These are phyloP conservation scores for Solenopsis fugax DNA, from an alignment of 1,140 invertebrate species.

Conservation along the genomic window DNA sequence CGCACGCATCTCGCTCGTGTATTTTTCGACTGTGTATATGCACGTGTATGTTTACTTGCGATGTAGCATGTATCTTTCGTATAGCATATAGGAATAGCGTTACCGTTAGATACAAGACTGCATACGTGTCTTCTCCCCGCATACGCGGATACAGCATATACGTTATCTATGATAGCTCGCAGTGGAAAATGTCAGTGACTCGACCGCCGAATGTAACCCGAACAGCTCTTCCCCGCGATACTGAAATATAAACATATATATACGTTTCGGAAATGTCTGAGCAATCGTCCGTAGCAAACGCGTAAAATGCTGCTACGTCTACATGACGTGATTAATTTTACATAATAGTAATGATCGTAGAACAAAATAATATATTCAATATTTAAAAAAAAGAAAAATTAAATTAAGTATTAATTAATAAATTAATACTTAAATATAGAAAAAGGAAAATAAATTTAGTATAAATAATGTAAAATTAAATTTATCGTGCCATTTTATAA, in stretches of 20 bases:
- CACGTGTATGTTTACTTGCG: conserved; percentile 48
- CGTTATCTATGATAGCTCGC: conserved; percentile 46
- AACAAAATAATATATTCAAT: neutral
- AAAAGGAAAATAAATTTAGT: no score
- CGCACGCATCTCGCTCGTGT: conserved; percentile 31
- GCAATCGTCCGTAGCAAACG: conserved; percentile 27
- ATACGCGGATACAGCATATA: conserved; percentile 47
- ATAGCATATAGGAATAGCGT: conserved; percentile 44
- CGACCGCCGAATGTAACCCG: conserved; percentile 40
- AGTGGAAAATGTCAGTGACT: conserved; percentile 55
- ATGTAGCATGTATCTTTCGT: conserved; percentile 44
- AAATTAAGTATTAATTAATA: neutral
- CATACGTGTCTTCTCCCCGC: conserved; percentile 39
- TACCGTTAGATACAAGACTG: conserved; percentile 53
- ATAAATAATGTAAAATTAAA: neutral
- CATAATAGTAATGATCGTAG: neutral
- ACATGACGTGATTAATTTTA: conserved; percentile 5
- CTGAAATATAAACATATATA: conserved; percentile 24
- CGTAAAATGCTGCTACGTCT: conserved; percentile 7
- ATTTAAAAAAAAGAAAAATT: neutral
- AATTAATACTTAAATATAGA: no score
- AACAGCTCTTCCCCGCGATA: conserved; percentile 15
- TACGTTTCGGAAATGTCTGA: conserved; percentile 33
- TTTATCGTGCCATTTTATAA: no score
- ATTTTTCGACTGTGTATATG: conserved; percentile 46